These are phyloP conservation scores for Biston stratarius DNA, from an alignment of 2,888 invertebrate genomes.

Conservation along the genomic window DNA sequence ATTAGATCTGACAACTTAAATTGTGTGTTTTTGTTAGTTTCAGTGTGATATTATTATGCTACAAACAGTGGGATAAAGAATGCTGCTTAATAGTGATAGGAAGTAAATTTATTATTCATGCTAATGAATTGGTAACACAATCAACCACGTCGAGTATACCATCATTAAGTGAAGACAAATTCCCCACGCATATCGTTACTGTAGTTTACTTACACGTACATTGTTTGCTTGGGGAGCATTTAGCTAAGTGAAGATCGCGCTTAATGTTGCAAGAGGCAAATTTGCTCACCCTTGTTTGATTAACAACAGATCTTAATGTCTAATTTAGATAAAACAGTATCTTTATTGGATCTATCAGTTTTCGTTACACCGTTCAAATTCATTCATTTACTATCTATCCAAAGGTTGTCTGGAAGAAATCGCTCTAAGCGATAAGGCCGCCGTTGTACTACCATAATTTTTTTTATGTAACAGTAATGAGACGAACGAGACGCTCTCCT, in stretches of 20 bases:
- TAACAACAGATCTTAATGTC: conserved; percentile 42
- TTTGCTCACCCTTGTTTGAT: conserved; percentile 55
- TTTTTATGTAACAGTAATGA: no score
- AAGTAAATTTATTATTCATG: background rate
- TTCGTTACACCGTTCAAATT: no score
- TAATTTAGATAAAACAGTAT: conserved; percentile 15
- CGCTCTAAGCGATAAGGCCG: no score
- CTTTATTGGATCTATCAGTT: background rate
- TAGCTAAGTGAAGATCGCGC: conserved; percentile 51
- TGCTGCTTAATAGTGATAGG: background rate
- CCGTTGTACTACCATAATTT: no score
- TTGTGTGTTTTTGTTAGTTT: no score
- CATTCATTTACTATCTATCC: no score
- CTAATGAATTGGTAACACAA: conserved; percentile 11
- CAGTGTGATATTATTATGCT: no score
- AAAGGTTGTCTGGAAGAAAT: no score
- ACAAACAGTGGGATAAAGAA: background rate
- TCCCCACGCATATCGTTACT: conserved; percentile 43
- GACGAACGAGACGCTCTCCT: no score
- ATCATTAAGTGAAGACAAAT: conserved; percentile 42
- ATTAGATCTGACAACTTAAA: no score
- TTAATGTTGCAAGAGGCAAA: conserved; percentile 57
- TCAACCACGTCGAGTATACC: conserved; percentile 17
- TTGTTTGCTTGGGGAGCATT: conserved; percentile 57
- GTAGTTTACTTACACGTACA: conserved; percentile 51